Conservation (phyloP, 2,113 vertebrate species). For the Phalacrocorax brasilianus region DNA sequence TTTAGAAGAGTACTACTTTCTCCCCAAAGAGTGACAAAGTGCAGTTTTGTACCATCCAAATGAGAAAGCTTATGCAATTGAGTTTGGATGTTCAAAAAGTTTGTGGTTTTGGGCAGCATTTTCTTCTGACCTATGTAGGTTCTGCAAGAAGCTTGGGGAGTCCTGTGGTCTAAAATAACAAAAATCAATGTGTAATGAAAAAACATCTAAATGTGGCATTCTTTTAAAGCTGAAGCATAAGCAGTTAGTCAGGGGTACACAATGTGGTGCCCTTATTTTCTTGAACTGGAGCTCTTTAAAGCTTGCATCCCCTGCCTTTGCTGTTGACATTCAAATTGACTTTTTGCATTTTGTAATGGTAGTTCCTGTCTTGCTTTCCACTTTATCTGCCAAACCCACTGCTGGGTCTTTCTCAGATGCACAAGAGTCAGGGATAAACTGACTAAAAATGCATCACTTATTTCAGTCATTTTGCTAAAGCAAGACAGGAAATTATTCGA, state of each 20-base stretch:
- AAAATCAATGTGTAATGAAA: constrained; percentile 5
- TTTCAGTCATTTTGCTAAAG: constrained; percentile 64
- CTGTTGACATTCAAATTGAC: constrained; percentile 74
- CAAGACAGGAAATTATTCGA: constrained; percentile 63
- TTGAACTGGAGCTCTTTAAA: constrained; percentile 39
- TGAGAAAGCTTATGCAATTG: neutral
- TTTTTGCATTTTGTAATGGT: constrained; percentile 68
- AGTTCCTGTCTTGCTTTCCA: constrained; percentile 62
- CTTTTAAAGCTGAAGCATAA: neutral
- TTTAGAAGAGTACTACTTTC: neutral
- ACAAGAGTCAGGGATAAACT: constrained; percentile 53
- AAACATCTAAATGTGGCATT: neutral
- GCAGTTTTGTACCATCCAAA: neutral
- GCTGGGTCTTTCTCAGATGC: constrained; percentile 65
- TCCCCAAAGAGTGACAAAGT: neutral
- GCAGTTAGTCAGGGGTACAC: neutral
- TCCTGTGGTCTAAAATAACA: neutral
- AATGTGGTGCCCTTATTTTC: constrained; percentile 51
- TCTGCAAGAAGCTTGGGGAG: neutral
- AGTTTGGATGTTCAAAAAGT: neutral
- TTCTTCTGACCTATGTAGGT: neutral
- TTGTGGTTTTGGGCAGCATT: neutral
- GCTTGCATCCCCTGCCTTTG: constrained; percentile 18
- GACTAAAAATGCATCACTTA: constrained; percentile 64
- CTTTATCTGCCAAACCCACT: constrained; percentile 63